Base-by-base conservation (phyloP, 2,797 vertebrate species). In the Neostethus bicornis region DNA sequence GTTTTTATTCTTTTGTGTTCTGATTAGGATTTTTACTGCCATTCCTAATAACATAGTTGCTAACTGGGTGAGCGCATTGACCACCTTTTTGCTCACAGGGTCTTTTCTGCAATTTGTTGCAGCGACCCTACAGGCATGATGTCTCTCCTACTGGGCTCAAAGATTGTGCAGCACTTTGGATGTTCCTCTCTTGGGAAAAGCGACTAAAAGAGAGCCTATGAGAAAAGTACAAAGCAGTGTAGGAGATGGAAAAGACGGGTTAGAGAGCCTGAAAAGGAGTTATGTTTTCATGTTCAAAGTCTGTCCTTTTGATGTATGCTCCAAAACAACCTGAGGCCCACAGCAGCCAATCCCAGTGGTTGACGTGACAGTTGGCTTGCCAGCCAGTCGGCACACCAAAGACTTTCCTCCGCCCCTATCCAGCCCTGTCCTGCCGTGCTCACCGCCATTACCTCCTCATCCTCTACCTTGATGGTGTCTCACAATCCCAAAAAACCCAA, bases 291-390 rank as follows among this genome's bases (percentile, higher is more conserved):
- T 89, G 83, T 91, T 89, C 78, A 32, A 87, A 83, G 81, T 61
- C 78, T 77, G 79, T 86, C 79, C 80, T 86, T 90, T 89, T 90
- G 87, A 89, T 84, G 87, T 86, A 67, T 78, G 69, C 65, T 83
- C 83, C 80, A 87, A 87, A 87, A 89, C 86, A 86, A 85, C 80
- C 80, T 71, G 73, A 77, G 75, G 84, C 86, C 84, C 85, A 80
- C 78, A 84, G 86, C 86, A 78, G 77, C 79, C 83, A 57, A 43
- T 85, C 88, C 86, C 87, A 81, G 73, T 73, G 80, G 87, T 80
- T 72, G 70, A 85, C 79, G 77, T 82, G 86, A 83, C 87, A 87
- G 85, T 87, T 66, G 49, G 61, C 77, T 86, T 84, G 87, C 84
- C 90, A 87, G 87, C 70, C 79, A 56, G 70, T 66, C 23, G 43